Base-by-base conservation (phyloP, 2,888 invertebrate genomes). In the Drymonia ruficornis region DNA sequence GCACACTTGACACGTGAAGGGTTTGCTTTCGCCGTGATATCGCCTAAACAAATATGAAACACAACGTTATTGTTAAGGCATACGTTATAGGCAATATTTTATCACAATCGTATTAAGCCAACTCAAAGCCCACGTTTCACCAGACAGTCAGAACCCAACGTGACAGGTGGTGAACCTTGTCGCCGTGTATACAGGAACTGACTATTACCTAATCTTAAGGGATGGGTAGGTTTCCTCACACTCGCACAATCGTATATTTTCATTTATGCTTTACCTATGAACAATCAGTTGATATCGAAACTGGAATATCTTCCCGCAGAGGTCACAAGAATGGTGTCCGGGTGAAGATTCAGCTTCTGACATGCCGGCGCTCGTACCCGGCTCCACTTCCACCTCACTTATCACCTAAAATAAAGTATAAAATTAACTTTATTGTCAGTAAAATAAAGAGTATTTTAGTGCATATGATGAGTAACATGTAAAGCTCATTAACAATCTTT, bases 281-380 rank as follows among this genome's bases (percentile, higher is more conserved):
- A 97, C 97, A 73, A 97, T 97, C 56, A 97, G 94, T 81, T 97
- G 97, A 87, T 97, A 97, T 55, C 97, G 95, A 84, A 96, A 97
- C 76, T 96, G 96, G 87, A 97, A 97, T 89, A 96, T 96, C 89
- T 97, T 97, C 50, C 96, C 96, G 75, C 97, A 97, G 58, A 97
- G 94, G 84, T 97, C 97, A 83, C 97, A 97, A 16, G 96, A 94
- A 83, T 97, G 97, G 61, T 94, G 94, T 18, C 95, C 95, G 1
- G 96, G 95, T 4, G 94, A 95, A 15, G 94, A 91, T 52, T 94
- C 95, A 6, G 93, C 85, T 66, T 91, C 92, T 0, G 89, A 72
- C 74, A 94, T 87, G n/a, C 91, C 90, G 4, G 93, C 89, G 60
- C 94, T 94, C 3, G 94, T 91, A 2, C 94, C 93, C 0, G 94